Base-by-base conservation (phyloP, 2,113 vertebrate genomes). In the Elephas maximus region DNA sequence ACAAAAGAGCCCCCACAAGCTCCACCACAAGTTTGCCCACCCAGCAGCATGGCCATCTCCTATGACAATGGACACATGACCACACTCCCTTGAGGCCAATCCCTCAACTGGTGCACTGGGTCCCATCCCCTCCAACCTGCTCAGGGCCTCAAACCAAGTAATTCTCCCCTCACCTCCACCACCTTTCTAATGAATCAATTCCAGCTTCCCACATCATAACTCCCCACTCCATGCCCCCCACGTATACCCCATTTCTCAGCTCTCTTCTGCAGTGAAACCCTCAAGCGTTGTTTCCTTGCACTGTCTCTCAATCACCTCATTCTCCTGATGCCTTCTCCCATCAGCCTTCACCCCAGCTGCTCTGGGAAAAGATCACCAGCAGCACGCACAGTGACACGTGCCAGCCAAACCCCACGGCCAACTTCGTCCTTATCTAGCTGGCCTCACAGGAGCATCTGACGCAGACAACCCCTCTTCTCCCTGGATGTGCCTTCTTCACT, bases 41-140 rank as follows among this genome's bases (percentile, higher is more conserved):
- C 20, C 11, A n/a, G 9, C 26, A 28, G 30, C 26, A 69, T 8
- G 41, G 18, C 37, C n/a, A 24, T 67, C 78, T 17, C 18, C 12
- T 0, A 53, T 33, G 5, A 15, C 2, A 4, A 17, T 20, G 82
- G 74, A 51, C 28, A 18, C 33, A 41, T 15, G 0, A 12, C 5
- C 26, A 41, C 14, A 2, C 48, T 79, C 62, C 23, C 4, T 0
- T 18, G 12, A 79, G 28, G 62, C 84, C 2, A 67, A 28, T 6
- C 15, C 21, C 83, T 62, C 1, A 0, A 33, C 5, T 48, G 1
- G 37, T 0, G 37, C 1, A 2, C 48, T 48, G 48, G 48, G 67
- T 20, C 30, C 28, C 28, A 24, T 8, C 8, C 44, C 45, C 24
- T 63, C 10, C 48, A 7, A 1, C 7, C 71, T 20, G 4, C 11